Percentiles rank a stretch among this genome's conserved stretches.
phyloP scores from a whole-genome alignment of 53 echinoderm and acorn worm genomes.

The Echinarachnius parma region DNA sequence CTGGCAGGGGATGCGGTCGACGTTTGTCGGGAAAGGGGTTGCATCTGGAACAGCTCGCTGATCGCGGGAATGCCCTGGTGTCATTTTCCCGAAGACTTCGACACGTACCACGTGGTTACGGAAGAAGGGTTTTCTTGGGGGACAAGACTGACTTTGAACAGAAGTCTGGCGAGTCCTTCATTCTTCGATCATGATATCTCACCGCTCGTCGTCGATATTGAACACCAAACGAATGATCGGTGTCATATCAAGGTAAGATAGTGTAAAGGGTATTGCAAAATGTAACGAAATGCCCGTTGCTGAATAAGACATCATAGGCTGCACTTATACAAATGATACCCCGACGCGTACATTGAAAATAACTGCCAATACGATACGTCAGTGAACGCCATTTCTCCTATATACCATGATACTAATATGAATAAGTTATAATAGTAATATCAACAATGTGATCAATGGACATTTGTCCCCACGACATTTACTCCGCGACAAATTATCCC shows the following conservation, averaged over 20 bases:
- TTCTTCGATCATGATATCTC: slow-evolving; percentile 18
- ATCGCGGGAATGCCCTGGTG: slow-evolving; percentile 39
- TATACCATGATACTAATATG: too few species aligned
- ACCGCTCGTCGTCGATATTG: slow-evolving; percentile 21
- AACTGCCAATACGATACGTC: too few species aligned
- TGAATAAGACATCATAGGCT: too few species aligned
- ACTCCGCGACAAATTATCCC: too few species aligned
- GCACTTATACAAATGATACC: too few species aligned
- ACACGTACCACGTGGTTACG: slow-evolving; percentile 7
- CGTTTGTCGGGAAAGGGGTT: slow-evolving; percentile 44
- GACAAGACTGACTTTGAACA: not conserved
- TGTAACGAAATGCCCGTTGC: not conserved
- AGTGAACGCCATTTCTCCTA: too few species aligned
- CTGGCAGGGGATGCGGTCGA: slow-evolving; percentile 19
- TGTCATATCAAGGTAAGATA: slow-evolving; percentile 39
- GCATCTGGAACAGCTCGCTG: slow-evolving; percentile 24
- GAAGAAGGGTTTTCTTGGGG: slow-evolving; percentile 13
- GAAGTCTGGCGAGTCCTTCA: not conserved
- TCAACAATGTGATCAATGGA: too few species aligned
- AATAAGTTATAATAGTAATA: too few species aligned
- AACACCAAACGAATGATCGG: slow-evolving; percentile 38
- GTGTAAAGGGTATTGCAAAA: not conserved
- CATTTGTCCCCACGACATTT: too few species aligned
- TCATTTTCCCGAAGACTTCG: slow-evolving; percentile 36
- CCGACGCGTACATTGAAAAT: too few species aligned